A percentile compares a stretch with the other conserved stretches of the same genome.
These are phyloP conservation scores for Malacoraja senta DNA, from an alignment of 2,797 vertebrate species.

Conservation along the genomic window DNA sequence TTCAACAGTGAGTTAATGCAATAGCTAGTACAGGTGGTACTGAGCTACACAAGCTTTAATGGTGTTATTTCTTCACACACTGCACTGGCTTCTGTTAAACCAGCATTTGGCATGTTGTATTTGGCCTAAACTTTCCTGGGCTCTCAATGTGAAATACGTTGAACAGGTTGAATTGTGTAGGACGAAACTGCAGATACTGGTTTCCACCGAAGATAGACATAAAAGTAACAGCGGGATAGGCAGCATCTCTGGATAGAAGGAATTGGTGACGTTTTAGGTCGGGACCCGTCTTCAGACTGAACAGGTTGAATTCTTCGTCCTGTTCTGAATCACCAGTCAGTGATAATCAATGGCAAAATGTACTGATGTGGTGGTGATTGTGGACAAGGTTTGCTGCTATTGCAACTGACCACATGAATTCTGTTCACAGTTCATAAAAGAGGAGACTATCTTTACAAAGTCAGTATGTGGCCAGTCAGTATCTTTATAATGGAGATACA, in stretches of 20 bases:
- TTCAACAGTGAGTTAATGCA: neutral
- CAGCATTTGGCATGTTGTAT: neutral
- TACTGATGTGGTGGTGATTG: neutral
- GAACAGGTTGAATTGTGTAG: neutral
- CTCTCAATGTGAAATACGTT: neutral
- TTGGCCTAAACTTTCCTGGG: neutral
- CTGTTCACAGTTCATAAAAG: neutral
- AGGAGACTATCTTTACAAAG: neutral
- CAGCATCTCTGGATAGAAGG: too few relatives aligned
- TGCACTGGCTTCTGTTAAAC: neutral
- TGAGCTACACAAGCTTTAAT: neutral
- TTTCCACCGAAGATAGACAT: too few relatives aligned
- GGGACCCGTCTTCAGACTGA: too few relatives aligned
- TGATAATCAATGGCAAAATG: neutral
- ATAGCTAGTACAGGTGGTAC: neutral
- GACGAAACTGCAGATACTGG: too few relatives aligned
- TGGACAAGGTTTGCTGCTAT: neutral
- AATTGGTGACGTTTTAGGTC: too few relatives aligned
- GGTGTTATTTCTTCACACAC: neutral
- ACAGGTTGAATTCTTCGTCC: neutral
- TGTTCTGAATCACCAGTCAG: neutral
- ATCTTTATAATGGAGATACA: neutral
- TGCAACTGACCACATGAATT: neutral
- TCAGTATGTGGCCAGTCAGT: neutral
- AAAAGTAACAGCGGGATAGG: too few relatives aligned